phyloP scores from a whole-genome alignment of 2,888 invertebrate species.

The Meliscaeva auricollis region DNA sequence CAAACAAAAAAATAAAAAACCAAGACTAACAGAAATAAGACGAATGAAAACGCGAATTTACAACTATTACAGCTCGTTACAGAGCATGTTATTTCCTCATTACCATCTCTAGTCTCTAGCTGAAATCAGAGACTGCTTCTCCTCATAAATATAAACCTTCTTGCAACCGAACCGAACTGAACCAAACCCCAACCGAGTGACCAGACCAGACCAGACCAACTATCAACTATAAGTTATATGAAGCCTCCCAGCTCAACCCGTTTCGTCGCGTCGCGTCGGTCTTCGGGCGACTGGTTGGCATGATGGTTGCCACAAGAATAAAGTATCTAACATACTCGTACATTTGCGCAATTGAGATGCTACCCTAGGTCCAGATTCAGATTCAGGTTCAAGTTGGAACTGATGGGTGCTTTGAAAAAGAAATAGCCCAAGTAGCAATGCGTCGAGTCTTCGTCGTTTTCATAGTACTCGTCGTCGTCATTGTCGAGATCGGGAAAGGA shows the following conservation, averaged over 20 bases:
- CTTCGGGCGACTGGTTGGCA: constrained; percentile 53
- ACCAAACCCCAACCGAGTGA: constrained; percentile 6
- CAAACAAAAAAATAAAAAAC: constrained; percentile 11
- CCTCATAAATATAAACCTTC: constrained; percentile 66
- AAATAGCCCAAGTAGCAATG: constrained; percentile 9
- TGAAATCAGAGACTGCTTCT: constrained; percentile 56
- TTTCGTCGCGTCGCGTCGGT: neutral
- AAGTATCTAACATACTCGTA: constrained; percentile 39
- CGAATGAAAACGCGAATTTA: constrained; percentile 56
- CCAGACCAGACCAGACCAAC: constrained; percentile 15
- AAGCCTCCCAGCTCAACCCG: constrained; percentile 41
- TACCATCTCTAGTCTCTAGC: constrained; percentile 65
- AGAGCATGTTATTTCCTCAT: constrained; percentile 75
- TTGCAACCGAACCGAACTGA: constrained; percentile 31
- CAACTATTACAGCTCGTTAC: constrained; percentile 75
- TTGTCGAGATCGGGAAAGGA: neutral
- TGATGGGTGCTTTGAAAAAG: constrained; percentile 8
- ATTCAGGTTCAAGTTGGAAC: constrained; percentile 18
- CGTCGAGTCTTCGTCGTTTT: constrained; percentile 6
- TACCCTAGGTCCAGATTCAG: constrained; percentile 12
- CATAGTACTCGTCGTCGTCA: too few species aligned
- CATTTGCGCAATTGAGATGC: constrained; percentile 64
- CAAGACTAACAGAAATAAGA: neutral
- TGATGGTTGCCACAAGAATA: constrained; percentile 35
- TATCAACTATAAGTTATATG: constrained; percentile 29